A percentile compares a stretch with the other conserved stretches of the same genome.
These are phyloP conservation scores for Aplochiton taeniatus DNA, from an alignment of 2,797 vertebrate species.

Conservation along the genomic window DNA sequence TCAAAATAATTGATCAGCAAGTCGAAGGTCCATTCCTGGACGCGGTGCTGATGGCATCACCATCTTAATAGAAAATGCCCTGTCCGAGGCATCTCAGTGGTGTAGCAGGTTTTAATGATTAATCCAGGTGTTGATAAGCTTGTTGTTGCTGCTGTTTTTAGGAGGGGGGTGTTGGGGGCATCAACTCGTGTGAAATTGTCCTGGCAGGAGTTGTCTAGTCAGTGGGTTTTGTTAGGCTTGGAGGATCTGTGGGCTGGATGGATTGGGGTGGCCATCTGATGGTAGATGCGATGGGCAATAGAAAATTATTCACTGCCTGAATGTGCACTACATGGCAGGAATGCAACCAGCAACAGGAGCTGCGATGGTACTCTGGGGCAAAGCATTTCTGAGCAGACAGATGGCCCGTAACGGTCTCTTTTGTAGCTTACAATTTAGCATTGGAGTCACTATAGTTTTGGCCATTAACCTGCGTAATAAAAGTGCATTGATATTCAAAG, in stretches of 20 bases:
- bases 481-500: not conserved
- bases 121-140: slow-evolving; percentile 23
- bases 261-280: slow-evolving; percentile 16
- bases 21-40: slow-evolving; percentile 5
- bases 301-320: slow-evolving; percentile 16
- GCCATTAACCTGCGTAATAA: slow-evolving; percentile 7
- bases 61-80: slow-evolving; percentile 7
- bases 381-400: slow-evolving; percentile 6
- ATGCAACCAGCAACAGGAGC: not conserved
- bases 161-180: not conserved
- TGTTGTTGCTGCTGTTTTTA: not conserved
- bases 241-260: not conserved
- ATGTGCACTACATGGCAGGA: slow-evolving; percentile 13
- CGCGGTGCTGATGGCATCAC: not conserved
- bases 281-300: slow-evolving; percentile 1
- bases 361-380: not conserved
- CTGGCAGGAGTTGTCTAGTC: slow-evolving; percentile 8
- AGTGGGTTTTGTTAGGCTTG: not conserved
- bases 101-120: slow-evolving; percentile 22
- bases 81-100: slow-evolving; percentile 1
- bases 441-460: not conserved
- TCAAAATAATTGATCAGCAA: slow-evolving; percentile 5
- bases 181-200: slow-evolving; percentile 37
- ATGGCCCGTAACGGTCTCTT: slow-evolving; percentile 14
- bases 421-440: slow-evolving; percentile 5